These are phyloP conservation scores for Carassius carassius DNA, from an alignment of 2,113 vertebrate genomes.

Conservation along the genomic window DNA sequence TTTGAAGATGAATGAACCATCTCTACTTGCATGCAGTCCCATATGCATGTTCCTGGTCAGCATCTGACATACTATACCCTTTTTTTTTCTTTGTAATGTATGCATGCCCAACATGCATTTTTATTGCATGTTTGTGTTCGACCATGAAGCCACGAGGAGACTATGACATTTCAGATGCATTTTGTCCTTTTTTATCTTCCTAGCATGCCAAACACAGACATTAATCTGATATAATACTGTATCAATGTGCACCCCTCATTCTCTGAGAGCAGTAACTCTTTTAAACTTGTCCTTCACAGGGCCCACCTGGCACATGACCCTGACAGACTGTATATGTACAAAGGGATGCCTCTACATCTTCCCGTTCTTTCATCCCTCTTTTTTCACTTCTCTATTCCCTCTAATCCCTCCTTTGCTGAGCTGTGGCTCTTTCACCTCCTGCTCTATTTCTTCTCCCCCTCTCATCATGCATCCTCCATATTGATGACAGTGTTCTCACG, in stretches of 20 bases:
- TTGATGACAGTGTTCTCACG: slow-evolving; percentile 24
- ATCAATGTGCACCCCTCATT: slow-evolving; percentile 1
- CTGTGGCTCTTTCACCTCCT: not conserved
- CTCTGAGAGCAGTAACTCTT: slow-evolving; percentile 13
- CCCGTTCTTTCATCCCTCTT: slow-evolving; percentile 5
- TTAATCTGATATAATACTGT: slow-evolving; percentile 16
- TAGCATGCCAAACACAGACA: not conserved
- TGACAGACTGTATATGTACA: slow-evolving; percentile 18
- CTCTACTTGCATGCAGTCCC: not conserved
- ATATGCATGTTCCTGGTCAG: not conserved
- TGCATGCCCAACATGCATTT: not conserved
- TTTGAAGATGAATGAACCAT: not conserved
- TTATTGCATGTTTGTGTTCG: not conserved
- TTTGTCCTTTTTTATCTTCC: not conserved
- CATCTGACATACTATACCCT: not conserved
- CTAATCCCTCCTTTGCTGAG: slow-evolving; percentile 47
- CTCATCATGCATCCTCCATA: not conserved
- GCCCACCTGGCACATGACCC: slow-evolving; percentile 11
- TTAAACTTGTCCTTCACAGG: slow-evolving; percentile 14
- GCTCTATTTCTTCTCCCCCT: not conserved
- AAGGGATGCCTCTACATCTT: not conserved
- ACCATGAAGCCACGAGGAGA: slow-evolving; percentile 4
- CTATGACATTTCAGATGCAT: not conserved
- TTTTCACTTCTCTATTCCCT: not conserved
- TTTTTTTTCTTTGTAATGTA: not conserved